Evolutionary conservation across 2,888 invertebrate species (phyloP), one percentile per base, ranked within the genome.

Genomic region (Lithosia quadra): DNA sequence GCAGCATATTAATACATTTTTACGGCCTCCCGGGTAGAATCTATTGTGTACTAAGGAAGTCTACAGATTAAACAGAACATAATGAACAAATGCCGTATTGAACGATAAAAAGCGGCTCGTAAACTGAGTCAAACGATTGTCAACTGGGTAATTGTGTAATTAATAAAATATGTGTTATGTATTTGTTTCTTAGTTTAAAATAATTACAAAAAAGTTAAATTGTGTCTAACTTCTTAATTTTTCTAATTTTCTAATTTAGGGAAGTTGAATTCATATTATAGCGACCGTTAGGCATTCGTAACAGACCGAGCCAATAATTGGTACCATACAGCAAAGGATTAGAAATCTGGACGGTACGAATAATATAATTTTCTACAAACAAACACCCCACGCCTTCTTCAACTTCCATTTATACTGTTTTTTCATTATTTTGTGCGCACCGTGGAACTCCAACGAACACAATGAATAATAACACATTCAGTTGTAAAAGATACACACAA

Each of bases 1-100:
- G 71, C 68, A 75, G 74, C 70, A 79, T 79, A 75, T 75, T 81
- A 79, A 75, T 72, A 77, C 64, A 67, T 73, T 77, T 81, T 75
- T 80, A 80, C 72, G 72, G 67, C 66, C 72, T 67, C 67, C 70
- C 61, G 66, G 63, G 24, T 66, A 56, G 63, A 72, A 75, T 77
- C 79, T 73, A 81, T 73, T 69, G 69, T 73, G 67, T 73, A 65
- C 64, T 72, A 61, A 69, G 73, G 59, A 79, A 75, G 73, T 77
- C 73, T 70, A 77, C 60, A 70, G 74, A 69, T 67, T 63, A 72
- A 59, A 65, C 61, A 78, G 67, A 71, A 39, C 68, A 69, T 55
- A 72, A 72, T 66, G 72, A 68, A 68, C 65, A 78, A 62, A 67
- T 62, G 73, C 63, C 70, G 73, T 71, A 72, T 69, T 65, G 53